Evolutionary conservation across 2,888 invertebrate species (phyloP).

Genomic region (Dryobotodes eremita): DNA sequence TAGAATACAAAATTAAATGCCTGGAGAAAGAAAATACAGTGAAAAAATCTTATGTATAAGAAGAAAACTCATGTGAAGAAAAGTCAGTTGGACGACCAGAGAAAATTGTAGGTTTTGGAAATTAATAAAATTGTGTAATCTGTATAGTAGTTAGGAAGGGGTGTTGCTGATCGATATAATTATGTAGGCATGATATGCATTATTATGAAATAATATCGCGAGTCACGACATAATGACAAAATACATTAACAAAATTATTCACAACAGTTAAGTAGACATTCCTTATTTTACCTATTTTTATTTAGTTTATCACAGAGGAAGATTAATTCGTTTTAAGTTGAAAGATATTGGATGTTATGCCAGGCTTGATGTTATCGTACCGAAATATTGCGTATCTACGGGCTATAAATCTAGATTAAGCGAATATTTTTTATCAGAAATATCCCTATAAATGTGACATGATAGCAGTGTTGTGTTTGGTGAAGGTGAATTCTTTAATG

Average conservation of each 20-base stretch:
- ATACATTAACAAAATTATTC: slow-evolving; percentile 4
- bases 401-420: slow-evolving; percentile 53
- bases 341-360: slow-evolving; percentile 32
- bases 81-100: neutral
- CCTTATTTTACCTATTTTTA: slow-evolving; percentile 7
- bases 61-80: neutral
- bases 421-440: slow-evolving; percentile 49
- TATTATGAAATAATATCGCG: slow-evolving; percentile 24
- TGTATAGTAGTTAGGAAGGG: neutral
- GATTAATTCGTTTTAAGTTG: slow-evolving; percentile 46
- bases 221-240: slow-evolving; percentile 7
- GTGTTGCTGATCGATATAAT: neutral
- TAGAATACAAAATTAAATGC: neutral
- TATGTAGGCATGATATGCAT: neutral
- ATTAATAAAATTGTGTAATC: neutral
- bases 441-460: slow-evolving; percentile 41
- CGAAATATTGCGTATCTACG: slow-evolving; percentile 41
- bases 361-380: slow-evolving; percentile 38
- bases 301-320: slow-evolving; percentile 30
- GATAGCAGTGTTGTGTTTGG: slow-evolving; percentile 29
- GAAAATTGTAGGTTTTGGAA: neutral
- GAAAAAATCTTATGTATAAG: neutral
- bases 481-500: slow-evolving; percentile 10
- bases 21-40: neutral
- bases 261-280: neutral